Conservation (phyloP, 2,797 vertebrate species). For the Microtus californicus region DNA sequence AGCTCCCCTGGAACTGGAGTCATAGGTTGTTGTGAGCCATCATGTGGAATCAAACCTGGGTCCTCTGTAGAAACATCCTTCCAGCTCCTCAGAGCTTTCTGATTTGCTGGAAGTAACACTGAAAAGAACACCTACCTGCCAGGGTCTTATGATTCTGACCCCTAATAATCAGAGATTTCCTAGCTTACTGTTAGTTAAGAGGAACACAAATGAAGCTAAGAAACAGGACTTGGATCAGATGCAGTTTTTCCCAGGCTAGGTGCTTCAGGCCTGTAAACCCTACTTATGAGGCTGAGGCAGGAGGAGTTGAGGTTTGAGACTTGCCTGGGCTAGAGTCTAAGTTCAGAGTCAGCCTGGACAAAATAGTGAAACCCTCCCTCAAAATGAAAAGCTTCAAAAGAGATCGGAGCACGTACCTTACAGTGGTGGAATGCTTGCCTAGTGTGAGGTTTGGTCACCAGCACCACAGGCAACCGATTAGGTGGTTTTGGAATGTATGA, state of each 20-base stretch:
- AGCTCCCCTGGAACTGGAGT: not conserved
- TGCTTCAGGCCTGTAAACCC: not conserved
- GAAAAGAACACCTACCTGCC: slow-evolving; percentile 45
- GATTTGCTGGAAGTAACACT: slow-evolving; percentile 36
- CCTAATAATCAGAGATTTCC: not conserved
- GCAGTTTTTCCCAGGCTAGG: not conserved
- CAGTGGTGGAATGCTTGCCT: not conserved
- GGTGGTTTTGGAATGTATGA: not conserved
- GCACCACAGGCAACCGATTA: not conserved
- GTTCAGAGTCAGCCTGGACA: not conserved
- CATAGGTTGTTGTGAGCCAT: not conserved
- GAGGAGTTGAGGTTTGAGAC: not conserved
- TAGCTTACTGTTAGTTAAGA: not conserved
- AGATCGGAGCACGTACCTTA: not conserved
- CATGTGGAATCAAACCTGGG: not conserved
- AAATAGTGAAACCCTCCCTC: not conserved
- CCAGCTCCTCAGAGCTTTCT: not conserved
- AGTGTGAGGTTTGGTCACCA: not conserved
- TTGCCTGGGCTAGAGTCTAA: not conserved
- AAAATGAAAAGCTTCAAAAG: not conserved
- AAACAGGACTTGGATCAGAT: not conserved
- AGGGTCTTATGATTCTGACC: not conserved
- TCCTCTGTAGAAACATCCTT: not conserved
- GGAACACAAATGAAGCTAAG: slow-evolving; percentile 6
- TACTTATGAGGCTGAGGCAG: not conserved